Percentiles rank a stretch among this genome's conserved stretches.
These are phyloP conservation scores for Rhopalosiphum maidis DNA, from an alignment of 1,140 invertebrate species.

Conservation along the genomic window DNA sequence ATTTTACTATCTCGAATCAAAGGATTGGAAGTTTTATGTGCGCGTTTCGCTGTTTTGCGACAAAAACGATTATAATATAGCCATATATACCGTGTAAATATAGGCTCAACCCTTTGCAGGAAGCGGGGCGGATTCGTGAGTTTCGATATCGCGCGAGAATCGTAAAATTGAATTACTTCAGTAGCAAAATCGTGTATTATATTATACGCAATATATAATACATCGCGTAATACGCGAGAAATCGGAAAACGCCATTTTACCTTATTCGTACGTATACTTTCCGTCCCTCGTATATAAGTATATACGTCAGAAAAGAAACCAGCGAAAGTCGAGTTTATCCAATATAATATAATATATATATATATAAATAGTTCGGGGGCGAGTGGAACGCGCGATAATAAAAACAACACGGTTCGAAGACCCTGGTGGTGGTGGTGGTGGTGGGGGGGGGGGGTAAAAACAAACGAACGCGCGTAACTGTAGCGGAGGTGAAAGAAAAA, in stretches of 20 bases:
- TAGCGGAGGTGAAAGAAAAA: not conserved
- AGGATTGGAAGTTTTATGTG: not conserved
- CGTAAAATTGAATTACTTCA: not conserved
- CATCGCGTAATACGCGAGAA: not conserved
- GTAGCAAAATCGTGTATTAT: not conserved
- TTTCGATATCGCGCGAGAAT: not conserved
- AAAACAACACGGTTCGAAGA: not conserved
- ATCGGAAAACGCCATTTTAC: not conserved
- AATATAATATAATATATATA: not conserved
- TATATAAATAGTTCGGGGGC: too few relatives aligned
- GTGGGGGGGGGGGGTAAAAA: not conserved
- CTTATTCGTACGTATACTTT: not conserved
- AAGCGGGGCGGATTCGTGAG: not conserved
- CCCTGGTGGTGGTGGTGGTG: too few relatives aligned
- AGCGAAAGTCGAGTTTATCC: not conserved
- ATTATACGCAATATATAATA: not conserved
- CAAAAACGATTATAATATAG: not conserved
- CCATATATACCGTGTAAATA: not conserved
- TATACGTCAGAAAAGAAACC: not conserved
- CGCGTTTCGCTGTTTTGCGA: not conserved
- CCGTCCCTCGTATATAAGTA: not conserved
- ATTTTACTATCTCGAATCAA: not conserved
- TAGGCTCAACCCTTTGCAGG: not conserved
- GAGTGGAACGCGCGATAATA: constrained; percentile 13
- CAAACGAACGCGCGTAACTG: not conserved